phyloP scores from a whole-genome alignment of 2,113 vertebrate genomes.

The Dicentrarchus labrax region DNA sequence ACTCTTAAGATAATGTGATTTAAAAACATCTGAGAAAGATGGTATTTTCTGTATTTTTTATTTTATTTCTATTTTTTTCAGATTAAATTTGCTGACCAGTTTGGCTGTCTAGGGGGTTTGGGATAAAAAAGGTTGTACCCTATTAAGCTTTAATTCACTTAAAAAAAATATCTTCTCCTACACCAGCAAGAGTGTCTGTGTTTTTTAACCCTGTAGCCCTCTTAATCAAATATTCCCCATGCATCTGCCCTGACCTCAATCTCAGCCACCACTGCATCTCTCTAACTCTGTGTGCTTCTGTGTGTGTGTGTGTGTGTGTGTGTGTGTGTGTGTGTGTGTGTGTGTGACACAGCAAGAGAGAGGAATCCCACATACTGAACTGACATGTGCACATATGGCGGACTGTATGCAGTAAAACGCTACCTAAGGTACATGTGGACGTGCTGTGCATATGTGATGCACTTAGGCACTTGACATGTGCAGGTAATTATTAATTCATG shows the following conservation, averaged over 20 bases:
- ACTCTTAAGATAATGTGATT: conserved; percentile 61
- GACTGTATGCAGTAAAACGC: neutral
- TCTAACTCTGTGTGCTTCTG: neutral
- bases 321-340: neutral
- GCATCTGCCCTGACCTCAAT: conserved; percentile 55
- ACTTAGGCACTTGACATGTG: conserved; percentile 45
- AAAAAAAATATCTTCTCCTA: conserved; percentile 7
- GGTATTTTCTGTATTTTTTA: neutral
- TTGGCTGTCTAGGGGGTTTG: conserved; percentile 21
- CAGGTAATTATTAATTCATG: conserved; percentile 54
- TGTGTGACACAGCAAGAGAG: neutral
- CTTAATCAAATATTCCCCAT: conserved; percentile 58
- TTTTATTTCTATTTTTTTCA: neutral
- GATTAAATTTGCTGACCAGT: conserved; percentile 44
- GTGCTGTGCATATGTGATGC: conserved; percentile 31
- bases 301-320: too few relatives aligned
- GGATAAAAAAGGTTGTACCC: conserved; percentile 50
- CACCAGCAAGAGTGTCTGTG: conserved; percentile 31
- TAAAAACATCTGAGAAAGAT: conserved; percentile 47
- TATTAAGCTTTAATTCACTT: conserved; percentile 33
- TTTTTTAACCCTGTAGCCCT: conserved; percentile 49
- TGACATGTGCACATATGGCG: conserved; percentile 31
- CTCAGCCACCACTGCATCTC: neutral
- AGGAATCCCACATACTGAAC: conserved; percentile 15
- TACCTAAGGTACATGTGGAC: neutral